Conservation (phyloP, 2,113 vertebrate species). For the Gambusia affinis region DNA sequence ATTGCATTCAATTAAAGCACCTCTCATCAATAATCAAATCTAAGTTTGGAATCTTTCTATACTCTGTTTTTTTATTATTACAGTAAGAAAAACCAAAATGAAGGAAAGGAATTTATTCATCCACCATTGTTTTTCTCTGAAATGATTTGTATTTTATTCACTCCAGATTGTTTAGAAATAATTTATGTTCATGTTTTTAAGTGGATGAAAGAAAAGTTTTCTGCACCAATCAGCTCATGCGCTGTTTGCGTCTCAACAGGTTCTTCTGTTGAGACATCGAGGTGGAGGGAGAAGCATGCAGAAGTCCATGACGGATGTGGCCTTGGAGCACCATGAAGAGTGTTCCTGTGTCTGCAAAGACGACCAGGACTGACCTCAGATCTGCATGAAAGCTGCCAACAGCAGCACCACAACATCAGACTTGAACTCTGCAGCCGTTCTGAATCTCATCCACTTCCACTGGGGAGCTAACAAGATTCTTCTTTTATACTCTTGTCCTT, state of each 20-base stretch:
- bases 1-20: no score
- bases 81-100: no score
- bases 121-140: neutral
- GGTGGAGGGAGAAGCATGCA: conserved; percentile 86
- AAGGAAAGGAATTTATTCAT: no score
- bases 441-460: conserved; percentile 46
- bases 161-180: neutral
- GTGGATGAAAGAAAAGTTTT: neutral
- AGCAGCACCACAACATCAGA: conserved; percentile 32
- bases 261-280: conserved; percentile 91
- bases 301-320: conserved; percentile 92
- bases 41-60: no score
- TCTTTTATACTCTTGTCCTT: conserved; percentile 79
- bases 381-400: conserved; percentile 37
- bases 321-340: conserved; percentile 95
- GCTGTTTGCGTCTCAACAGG: conserved; percentile 32
- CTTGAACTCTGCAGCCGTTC: conserved; percentile 48
- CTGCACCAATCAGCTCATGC: neutral
- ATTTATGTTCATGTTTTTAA: no score
- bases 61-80: no score
- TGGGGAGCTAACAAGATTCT: conserved; percentile 70
- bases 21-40: no score
- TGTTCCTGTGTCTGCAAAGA: conserved; percentile 93
- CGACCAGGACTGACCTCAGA: conserved; percentile 82
- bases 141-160: neutral